Conservation (phyloP, 2,797 vertebrate genomes). For the Falco concolor region DNA sequence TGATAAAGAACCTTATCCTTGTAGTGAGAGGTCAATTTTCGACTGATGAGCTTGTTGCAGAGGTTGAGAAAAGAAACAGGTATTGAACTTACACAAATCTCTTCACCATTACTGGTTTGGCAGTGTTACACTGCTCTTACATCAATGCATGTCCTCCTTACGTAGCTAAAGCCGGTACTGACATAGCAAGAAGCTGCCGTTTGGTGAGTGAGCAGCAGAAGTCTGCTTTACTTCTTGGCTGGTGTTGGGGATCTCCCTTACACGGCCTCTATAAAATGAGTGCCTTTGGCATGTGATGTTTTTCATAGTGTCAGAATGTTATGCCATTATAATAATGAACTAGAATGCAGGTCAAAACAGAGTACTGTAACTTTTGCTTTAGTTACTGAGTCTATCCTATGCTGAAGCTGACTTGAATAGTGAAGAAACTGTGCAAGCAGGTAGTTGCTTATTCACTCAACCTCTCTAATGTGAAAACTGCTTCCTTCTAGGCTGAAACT, state of each 20-base stretch:
- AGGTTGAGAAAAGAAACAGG: constrained; percentile 98
- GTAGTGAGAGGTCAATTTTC: constrained; percentile 97
- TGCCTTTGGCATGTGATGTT: neutral
- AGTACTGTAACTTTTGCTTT: neutral
- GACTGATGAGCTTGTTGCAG: constrained; percentile 96
- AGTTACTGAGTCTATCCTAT: neutral
- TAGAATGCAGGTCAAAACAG: neutral
- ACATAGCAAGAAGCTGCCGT: neutral
- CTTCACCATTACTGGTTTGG: neutral
- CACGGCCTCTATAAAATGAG: neutral
- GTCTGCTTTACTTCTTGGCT: neutral
- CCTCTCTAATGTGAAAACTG: neutral
- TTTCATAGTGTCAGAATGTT: neutral
- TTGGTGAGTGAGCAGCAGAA: neutral
- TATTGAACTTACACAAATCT: constrained; percentile 26
- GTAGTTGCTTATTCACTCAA: neutral
- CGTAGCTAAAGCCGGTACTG: neutral
- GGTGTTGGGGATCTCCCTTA: neutral
- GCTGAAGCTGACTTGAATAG: neutral
- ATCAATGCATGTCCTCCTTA: neutral
- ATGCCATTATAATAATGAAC: neutral
- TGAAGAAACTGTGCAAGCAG: neutral
- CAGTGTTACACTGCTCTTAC: neutral
- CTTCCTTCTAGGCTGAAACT: constrained; percentile 85
- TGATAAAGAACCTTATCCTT: constrained; percentile 97